Conservation (phyloP, 2,113 vertebrate species). For the Mus pahari region DNA sequence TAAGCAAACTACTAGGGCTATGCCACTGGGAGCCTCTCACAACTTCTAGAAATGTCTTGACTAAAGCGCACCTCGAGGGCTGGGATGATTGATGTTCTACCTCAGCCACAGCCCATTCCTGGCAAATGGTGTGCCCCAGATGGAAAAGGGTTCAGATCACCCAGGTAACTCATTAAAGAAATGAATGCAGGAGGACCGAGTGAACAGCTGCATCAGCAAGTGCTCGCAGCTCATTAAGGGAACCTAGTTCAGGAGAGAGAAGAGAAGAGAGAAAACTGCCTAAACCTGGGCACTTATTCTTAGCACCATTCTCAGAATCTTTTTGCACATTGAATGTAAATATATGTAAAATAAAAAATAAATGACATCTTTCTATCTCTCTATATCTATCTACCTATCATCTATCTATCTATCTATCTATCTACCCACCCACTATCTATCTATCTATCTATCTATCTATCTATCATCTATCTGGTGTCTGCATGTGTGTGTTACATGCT, state of each 20-base stretch:
- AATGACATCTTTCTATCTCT: background rate
- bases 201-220: background rate
- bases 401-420: too few species aligned
- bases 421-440: too few species aligned
- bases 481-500: background rate
- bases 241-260: constrained; percentile 53
- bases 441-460: too few species aligned
- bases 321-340: background rate
- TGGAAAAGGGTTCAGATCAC: background rate
- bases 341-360: background rate
- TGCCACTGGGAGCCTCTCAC: background rate
- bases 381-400: too few species aligned
- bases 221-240: constrained; percentile 66
- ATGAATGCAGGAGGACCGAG: background rate
- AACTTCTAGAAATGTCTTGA: background rate
- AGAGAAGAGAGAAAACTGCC: constrained; percentile 19
- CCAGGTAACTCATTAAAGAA: constrained; percentile 39
- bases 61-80: background rate
- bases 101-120: background rate
- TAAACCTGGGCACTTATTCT: background rate
- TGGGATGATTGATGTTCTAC: constrained; percentile 1
- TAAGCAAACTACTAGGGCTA: background rate
- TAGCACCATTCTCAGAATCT: background rate
- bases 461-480: background rate
- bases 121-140: background rate